Evolutionary conservation across 2,888 invertebrate genomes (phyloP).

Genomic region (Panopea generosa): DNA sequence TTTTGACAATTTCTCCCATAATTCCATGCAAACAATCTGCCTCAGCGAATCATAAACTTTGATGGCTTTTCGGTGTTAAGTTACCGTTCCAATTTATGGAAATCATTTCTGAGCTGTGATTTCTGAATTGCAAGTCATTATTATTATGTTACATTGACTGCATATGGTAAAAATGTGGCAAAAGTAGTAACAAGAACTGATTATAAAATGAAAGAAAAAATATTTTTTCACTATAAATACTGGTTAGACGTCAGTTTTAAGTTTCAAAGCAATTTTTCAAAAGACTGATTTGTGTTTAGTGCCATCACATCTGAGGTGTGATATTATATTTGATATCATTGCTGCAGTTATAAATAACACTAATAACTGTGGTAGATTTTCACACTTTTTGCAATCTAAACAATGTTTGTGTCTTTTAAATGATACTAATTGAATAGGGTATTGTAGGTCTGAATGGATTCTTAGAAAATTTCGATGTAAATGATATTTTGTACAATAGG

Average conservation of each 20-base stretch:
- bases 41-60: slow-evolving; percentile 24
- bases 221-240: slow-evolving; percentile 9
- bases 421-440: too few species aligned
- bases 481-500: too few species aligned
- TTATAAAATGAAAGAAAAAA: background rate
- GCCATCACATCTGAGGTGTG: background rate
- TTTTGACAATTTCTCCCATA: slow-evolving; percentile 51
- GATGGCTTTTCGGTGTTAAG: slow-evolving; percentile 28
- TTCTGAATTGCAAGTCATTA: background rate
- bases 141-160: too few species aligned
- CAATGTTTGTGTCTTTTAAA: too few species aligned
- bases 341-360: background rate
- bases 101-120: slow-evolving; percentile 19
- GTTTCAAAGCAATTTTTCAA: slow-evolving; percentile 38
- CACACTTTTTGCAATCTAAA: too few species aligned
- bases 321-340: slow-evolving; percentile 31
- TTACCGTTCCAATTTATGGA: slow-evolving; percentile 33
- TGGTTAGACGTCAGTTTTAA: slow-evolving; percentile 11
- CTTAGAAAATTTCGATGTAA: too few species aligned
- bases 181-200: too few species aligned
- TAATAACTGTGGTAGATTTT: background rate
- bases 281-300: background rate
- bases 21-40: slow-evolving; percentile 48
- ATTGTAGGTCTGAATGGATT: too few species aligned
- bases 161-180: too few species aligned